A percentile compares a stretch with the other conserved stretches of the same genome.
Evolutionary conservation across 2,797 vertebrate species (phyloP).

Genomic region (Tauraco hartlaubi): DNA sequence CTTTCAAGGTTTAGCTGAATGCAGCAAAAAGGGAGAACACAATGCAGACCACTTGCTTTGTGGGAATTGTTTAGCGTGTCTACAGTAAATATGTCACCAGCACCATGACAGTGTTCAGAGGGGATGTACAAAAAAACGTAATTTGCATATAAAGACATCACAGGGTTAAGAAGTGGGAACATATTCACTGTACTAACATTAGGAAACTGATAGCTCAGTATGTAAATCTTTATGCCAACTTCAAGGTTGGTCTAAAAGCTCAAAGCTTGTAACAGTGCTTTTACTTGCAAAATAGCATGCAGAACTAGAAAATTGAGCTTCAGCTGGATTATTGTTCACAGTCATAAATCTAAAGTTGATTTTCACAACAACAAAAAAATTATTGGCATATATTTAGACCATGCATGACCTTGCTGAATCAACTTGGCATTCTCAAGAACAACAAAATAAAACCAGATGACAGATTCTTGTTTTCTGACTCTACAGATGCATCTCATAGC

Average conservation of each 20-base stretch:
- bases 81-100: background rate
- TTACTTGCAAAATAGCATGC: constrained; percentile 30
- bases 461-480: constrained; percentile 26
- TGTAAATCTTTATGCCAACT: constrained; percentile 5
- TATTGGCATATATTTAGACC: constrained; percentile 54
- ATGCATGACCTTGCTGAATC: constrained; percentile 53
- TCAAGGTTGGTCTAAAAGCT: constrained; percentile 36
- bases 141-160: background rate
- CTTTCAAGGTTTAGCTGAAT: background rate
- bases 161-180: constrained; percentile 2
- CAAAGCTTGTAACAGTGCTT: background rate
- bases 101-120: background rate
- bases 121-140: background rate
- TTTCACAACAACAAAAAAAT: constrained; percentile 50
- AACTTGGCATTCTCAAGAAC: constrained; percentile 38
- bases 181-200: background rate
- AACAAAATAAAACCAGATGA: constrained; percentile 66
- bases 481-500: background rate
- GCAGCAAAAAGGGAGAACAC: background rate
- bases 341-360: constrained; percentile 59
- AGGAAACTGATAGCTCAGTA: constrained; percentile 11
- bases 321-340: constrained; percentile 29
- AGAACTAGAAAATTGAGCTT: constrained; percentile 38
- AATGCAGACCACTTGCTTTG: background rate
- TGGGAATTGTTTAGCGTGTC: background rate